These are phyloP conservation scores for Drosophila stalkeri DNA, from an alignment of 2,888 invertebrate species.

Conservation along the genomic window DNA sequence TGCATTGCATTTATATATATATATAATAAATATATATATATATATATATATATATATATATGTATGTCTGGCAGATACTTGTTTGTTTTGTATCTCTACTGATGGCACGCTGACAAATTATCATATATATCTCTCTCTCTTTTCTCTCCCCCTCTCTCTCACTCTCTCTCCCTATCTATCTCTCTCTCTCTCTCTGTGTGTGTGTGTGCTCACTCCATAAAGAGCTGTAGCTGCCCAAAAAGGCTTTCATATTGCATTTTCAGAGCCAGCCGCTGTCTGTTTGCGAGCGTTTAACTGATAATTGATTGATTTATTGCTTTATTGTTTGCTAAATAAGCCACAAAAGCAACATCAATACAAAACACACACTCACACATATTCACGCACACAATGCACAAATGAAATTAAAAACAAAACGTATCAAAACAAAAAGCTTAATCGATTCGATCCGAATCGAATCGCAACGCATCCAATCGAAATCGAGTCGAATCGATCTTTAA, in stretches of 20 bases:
- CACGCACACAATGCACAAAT: slow-evolving; percentile 18
- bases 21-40: neutral
- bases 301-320: slow-evolving; percentile 81
- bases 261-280: slow-evolving; percentile 49
- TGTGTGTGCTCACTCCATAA: neutral
- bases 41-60: neutral
- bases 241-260: slow-evolving; percentile 58
- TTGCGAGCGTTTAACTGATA: slow-evolving; percentile 66
- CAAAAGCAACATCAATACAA: slow-evolving; percentile 22
- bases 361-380: slow-evolving; percentile 4
- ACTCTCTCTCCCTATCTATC: neutral
- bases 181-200: neutral
- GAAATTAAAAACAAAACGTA: slow-evolving; percentile 24
- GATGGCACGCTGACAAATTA: slow-evolving; percentile 72
- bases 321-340: slow-evolving; percentile 78
- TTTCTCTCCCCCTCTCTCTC: neutral
- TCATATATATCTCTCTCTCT: slow-evolving; percentile 37
- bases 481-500: slow-evolving; percentile 32
- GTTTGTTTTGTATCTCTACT: slow-evolving; percentile 19
- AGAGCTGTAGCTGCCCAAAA: slow-evolving; percentile 43
- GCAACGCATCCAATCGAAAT: slow-evolving; percentile 29
- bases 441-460: slow-evolving; percentile 37
- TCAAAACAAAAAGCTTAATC: slow-evolving; percentile 35
- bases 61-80: slow-evolving; percentile 36
- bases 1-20: slow-evolving; percentile 22